Evolutionary conservation across 2,797 vertebrate genomes (phyloP).

Genomic region (Pseudomugil tenellus): DNA sequence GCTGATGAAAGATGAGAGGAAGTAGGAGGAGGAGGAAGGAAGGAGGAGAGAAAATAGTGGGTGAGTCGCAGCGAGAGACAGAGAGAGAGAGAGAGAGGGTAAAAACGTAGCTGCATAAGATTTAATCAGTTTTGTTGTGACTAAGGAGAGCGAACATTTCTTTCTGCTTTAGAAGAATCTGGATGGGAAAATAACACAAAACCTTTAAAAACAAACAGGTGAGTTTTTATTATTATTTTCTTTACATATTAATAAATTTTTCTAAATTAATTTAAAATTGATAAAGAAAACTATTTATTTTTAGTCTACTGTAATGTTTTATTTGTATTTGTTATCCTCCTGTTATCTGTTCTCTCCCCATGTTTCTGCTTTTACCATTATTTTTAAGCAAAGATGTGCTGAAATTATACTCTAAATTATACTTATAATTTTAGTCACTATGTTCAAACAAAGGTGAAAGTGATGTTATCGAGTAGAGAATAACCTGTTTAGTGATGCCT

Average conservation of each 20-base stretch:
- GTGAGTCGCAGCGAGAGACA: no score
- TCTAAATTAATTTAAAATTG: no score
- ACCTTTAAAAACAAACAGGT: conserved; percentile 22
- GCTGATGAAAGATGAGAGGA: neutral
- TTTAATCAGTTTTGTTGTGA: neutral
- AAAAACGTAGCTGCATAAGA: conserved; percentile 11
- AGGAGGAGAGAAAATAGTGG: neutral
- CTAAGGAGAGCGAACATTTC: neutral
- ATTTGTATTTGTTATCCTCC: no score
- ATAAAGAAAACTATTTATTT: neutral
- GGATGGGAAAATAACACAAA: neutral
- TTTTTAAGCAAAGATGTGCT: no score
- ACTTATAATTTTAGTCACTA: no score
- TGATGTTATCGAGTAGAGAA: no score
- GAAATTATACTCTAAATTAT: no score
- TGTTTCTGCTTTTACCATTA: no score
- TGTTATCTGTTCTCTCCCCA: no score
- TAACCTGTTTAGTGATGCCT: no score
- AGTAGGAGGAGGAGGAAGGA: neutral
- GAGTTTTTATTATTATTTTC: neutral
- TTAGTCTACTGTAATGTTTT: no score
- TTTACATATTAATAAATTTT: neutral
- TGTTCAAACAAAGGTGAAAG: no score
- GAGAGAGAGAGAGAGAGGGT: conserved; percentile 5
- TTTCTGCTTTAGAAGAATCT: neutral